Evolutionary conservation across 2,113 vertebrate species (phyloP).

Genomic region (Gopherus flavomarginatus): DNA sequence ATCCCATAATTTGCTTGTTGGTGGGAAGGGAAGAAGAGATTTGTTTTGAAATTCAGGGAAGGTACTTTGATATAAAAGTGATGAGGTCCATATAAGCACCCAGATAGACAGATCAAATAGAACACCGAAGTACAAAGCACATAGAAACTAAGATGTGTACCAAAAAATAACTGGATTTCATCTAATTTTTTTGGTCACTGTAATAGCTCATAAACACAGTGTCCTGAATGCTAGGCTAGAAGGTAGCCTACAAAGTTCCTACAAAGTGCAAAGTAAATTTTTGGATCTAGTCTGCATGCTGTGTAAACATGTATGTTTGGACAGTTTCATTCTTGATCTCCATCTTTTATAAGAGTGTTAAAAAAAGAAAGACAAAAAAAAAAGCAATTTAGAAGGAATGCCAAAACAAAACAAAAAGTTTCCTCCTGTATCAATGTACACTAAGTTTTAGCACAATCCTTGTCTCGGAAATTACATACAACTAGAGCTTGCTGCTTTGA

Average conservation of each 20-base stretch:
- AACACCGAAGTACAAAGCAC: neutral
- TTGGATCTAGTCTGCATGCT: neutral
- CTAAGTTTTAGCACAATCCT: accelerated
- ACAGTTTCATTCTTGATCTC: neutral
- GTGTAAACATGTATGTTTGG: neutral
- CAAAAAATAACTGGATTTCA: neutral
- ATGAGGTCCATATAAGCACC: neutral
- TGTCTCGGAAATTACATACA: accelerated
- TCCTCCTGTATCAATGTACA: neutral
- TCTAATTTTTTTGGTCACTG: neutral
- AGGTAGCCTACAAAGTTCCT: neutral
- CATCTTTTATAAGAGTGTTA: too few relatives aligned
- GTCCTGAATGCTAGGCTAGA: neutral
- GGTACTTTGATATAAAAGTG: slow-evolving; percentile 1
- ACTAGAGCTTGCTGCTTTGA: neutral
- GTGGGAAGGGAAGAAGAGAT: neutral
- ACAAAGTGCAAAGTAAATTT: slow-evolving; percentile 2
- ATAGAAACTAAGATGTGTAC: neutral
- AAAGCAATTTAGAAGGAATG: neutral
- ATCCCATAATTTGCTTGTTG: neutral
- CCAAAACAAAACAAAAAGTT: neutral
- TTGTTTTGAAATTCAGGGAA: neutral
- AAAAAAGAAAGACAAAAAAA: neutral
- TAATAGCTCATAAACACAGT: neutral
- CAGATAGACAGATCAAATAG: neutral